Percentiles rank a stretch among this genome's conserved stretches.
Conservation (phyloP, 2,113 vertebrate species). For the Myotis brandtii region DNA sequence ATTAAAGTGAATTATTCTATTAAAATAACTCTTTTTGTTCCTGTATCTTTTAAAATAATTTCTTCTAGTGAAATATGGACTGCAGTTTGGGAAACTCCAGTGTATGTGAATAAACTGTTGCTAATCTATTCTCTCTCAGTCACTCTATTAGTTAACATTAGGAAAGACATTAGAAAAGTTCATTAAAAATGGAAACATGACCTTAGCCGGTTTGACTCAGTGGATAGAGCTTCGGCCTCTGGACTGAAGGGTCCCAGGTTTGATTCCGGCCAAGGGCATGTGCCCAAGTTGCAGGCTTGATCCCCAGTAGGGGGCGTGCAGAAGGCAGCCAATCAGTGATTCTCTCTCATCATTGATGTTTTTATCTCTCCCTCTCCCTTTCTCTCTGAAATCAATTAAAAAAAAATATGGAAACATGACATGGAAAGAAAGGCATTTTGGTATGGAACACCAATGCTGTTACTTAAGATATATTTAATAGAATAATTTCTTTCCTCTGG, state of each 20-base stretch:
- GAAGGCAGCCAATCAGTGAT: too few species aligned
- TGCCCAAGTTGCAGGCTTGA: too few species aligned
- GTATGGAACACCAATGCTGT: background rate
- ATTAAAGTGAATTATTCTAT: slow-evolving; percentile 31
- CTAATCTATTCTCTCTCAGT: background rate
- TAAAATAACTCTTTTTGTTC: slow-evolving; percentile 1
- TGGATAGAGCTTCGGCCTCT: too few species aligned
- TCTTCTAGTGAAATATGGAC: background rate
- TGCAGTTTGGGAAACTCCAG: background rate
- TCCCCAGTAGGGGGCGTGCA: too few species aligned
- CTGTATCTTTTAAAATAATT: background rate
- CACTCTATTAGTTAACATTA: background rate
- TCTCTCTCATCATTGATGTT: too few species aligned
- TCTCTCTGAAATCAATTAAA: too few species aligned
- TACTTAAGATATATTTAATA: background rate
- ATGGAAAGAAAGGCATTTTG: background rate
- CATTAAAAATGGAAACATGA: background rate
- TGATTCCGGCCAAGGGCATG: too few species aligned
- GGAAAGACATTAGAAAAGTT: background rate
- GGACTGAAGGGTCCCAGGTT: too few species aligned
- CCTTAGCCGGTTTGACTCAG: too few species aligned
- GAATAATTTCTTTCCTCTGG: slow-evolving; percentile 14
- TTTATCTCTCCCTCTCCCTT: too few species aligned
- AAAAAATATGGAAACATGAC: background rate
- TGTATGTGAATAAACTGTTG: background rate